Evolutionary conservation across 2,797 vertebrate genomes (phyloP).

Genomic region (Aulostomus chinensis): DNA sequence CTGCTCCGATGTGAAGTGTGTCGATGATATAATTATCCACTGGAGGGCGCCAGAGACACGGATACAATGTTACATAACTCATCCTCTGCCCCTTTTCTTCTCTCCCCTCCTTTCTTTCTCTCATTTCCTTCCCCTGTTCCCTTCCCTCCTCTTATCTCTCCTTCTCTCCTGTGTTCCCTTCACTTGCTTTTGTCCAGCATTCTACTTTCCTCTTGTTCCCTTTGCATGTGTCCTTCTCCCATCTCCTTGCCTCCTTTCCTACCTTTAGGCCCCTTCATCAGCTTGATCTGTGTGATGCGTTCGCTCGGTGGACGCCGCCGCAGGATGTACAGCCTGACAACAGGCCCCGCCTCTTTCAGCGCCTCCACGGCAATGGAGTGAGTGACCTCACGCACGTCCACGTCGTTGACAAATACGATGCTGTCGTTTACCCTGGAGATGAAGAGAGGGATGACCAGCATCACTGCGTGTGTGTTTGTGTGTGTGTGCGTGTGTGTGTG

Average conservation of each 20-base stretch:
- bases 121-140: not conserved
- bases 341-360: slow-evolving; percentile 90
- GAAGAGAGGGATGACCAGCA: slow-evolving; percentile 4
- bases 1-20: too few relatives aligned
- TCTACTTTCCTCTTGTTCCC: not conserved
- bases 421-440: slow-evolving; percentile 86
- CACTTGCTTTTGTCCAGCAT: too few relatives aligned
- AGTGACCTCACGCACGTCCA: slow-evolving; percentile 88
- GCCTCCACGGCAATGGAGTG: slow-evolving; percentile 90
- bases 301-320: slow-evolving; percentile 82
- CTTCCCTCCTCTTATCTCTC: not conserved
- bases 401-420: slow-evolving; percentile 90
- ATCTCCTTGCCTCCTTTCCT: not conserved
- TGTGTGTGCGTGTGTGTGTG: slow-evolving; percentile 4
- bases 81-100: not conserved
- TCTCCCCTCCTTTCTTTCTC: not conserved
- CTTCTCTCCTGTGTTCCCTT: not conserved
- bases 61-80: not conserved
- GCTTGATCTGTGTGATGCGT: slow-evolving; percentile 86
- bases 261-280: slow-evolving; percentile 86
- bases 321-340: slow-evolving; percentile 88
- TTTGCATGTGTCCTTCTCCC: not conserved
- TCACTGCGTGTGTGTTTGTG: not conserved
- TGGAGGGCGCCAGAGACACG: slow-evolving; percentile 2
- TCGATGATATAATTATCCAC: not conserved